Evolutionary conservation across 2,797 vertebrate species (phyloP).

Genomic region (Myotis vivesi): DNA sequence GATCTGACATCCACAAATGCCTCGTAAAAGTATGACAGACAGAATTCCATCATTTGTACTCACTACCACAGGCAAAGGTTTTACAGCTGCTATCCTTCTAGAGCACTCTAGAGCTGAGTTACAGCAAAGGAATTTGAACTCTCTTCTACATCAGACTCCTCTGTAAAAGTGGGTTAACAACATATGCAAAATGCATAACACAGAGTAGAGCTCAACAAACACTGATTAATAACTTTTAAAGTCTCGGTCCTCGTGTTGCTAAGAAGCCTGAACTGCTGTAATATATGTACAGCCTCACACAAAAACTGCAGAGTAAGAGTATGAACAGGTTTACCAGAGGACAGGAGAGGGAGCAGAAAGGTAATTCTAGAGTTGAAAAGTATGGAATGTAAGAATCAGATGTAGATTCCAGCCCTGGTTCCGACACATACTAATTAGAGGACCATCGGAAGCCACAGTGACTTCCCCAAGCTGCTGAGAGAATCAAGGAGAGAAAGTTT

Average conservation of each 20-base stretch:
- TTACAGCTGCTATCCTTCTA: neutral
- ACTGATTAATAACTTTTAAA: neutral
- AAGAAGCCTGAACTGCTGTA: neutral
- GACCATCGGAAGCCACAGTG: neutral
- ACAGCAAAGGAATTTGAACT: conserved; percentile 4
- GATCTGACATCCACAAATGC: neutral
- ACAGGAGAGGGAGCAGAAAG: neutral
- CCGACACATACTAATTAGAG: neutral
- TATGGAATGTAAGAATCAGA: neutral
- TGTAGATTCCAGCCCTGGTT: neutral
- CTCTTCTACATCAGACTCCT: neutral
- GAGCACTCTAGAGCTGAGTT: neutral
- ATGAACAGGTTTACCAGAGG: neutral
- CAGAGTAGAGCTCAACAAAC: neutral
- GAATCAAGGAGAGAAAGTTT: neutral
- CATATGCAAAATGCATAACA: neutral
- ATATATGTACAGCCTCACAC: neutral
- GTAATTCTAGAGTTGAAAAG: neutral
- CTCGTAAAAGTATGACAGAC: neutral
- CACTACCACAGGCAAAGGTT: neutral
- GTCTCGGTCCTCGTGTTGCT: neutral
- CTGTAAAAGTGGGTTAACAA: neutral
- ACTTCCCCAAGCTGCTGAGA: neutral
- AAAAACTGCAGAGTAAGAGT: neutral
- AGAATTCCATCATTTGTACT: neutral